phyloP scores from a whole-genome alignment of 2,888 invertebrate genomes.

The Belgica antarctica region DNA sequence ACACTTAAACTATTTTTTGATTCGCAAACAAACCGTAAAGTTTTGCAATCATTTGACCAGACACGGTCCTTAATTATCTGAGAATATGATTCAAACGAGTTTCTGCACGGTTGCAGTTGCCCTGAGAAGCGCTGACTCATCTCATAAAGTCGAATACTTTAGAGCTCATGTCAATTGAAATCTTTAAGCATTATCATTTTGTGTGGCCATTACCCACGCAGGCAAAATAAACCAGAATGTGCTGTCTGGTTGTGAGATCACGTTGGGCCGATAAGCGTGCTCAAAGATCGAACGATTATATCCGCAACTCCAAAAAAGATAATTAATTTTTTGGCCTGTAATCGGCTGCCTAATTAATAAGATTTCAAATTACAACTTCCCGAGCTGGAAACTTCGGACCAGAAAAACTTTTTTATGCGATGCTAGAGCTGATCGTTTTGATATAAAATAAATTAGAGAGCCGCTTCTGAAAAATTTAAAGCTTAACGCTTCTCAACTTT shows the following conservation, averaged over 20 bases:
- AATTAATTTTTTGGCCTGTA: no score
- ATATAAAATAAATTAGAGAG: no score
- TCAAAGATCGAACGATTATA: background rate
- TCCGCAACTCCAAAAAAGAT: no score
- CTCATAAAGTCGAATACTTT: constrained; percentile 32
- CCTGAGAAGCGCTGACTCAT: constrained; percentile 13
- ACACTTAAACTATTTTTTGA: no score
- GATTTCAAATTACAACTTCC: no score
- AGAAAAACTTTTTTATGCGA: no score
- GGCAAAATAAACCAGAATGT: background rate
- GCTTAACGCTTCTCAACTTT: background rate
- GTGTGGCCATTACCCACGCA: constrained; percentile 39
- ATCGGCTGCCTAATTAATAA: no score
- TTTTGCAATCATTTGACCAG: background rate
- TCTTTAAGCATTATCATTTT: constrained; percentile 36
- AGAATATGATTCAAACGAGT: background rate
- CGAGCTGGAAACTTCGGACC: no score
- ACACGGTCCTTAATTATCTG: background rate
- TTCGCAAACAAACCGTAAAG: background rate
- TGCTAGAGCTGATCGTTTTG: no score
- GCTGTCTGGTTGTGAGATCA: no score
- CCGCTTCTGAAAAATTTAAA: background rate
- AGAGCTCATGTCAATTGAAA: constrained; percentile 29
- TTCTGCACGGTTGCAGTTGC: constrained; percentile 18
- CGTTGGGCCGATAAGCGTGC: no score